Evolutionary conservation across 1,140 invertebrate species (phyloP).

Genomic region (Marisa cornuarietis): DNA sequence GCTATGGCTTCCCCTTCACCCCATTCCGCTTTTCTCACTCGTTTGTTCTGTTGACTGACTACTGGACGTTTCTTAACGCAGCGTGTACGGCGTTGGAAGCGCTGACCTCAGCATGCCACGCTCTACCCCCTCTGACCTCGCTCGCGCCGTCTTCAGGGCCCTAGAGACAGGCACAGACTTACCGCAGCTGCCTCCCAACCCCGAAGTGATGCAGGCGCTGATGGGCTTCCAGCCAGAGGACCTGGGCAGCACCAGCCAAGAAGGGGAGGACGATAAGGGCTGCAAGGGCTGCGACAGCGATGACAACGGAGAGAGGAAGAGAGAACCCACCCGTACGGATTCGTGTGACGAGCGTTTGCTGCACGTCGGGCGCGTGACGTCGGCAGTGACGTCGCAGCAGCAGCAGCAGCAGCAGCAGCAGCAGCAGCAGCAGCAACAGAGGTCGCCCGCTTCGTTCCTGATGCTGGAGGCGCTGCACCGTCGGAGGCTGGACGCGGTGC

Average conservation of each 20-base stretch:
- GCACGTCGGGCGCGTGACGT: neutral
- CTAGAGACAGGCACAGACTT: constrained; percentile 1
- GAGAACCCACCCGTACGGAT: neutral
- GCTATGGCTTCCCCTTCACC: no score
- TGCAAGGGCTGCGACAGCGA: neutral
- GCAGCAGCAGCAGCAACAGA: neutral
- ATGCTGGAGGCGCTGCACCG: constrained; percentile 17
- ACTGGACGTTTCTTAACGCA: neutral
- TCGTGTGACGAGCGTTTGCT: no score
- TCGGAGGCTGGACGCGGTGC: constrained; percentile 17
- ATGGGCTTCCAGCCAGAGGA: neutral
- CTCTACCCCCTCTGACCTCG: neutral
- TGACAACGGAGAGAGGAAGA: neutral
- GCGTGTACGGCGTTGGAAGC: constrained; percentile 1
- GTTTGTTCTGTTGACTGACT: neutral
- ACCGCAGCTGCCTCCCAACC: neutral
- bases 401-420: neutral
- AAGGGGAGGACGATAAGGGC: neutral
- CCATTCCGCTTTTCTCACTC: no score
- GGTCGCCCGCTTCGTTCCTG: neutral
- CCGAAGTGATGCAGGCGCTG: neutral
- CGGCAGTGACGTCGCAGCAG: neutral
- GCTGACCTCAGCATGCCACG: neutral
- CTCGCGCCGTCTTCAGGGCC: neutral
- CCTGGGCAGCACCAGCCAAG: no score